Conservation (phyloP, 2,113 vertebrate genomes). For the Pteruthius melanotis region DNA sequence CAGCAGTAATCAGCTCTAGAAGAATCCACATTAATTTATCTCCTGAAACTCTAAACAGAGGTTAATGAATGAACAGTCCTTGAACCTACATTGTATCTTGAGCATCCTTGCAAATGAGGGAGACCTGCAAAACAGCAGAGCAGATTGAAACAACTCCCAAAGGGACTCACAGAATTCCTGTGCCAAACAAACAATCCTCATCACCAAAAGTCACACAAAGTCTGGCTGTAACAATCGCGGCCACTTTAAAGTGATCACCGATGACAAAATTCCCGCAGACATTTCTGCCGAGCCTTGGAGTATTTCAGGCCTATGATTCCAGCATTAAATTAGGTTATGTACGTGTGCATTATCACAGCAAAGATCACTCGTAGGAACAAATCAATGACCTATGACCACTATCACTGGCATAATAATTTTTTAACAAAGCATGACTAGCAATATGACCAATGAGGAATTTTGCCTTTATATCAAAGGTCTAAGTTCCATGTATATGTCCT, state of each 20-base stretch:
- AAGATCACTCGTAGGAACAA: neutral
- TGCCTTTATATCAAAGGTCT: neutral
- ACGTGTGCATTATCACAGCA: neutral
- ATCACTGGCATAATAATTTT: neutral
- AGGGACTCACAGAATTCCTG: neutral
- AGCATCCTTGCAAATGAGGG: neutral
- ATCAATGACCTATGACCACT: neutral
- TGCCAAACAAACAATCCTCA: neutral
- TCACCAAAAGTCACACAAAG: neutral
- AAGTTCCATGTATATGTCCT: neutral
- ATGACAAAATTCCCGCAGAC: neutral
- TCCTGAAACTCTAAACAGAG: neutral
- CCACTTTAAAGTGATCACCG: neutral
- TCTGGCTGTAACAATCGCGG: fast-evolving
- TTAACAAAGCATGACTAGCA: neutral
- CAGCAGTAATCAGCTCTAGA: neutral
- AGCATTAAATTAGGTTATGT: neutral
- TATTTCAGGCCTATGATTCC: neutral
- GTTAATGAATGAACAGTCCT: neutral
- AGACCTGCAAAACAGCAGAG: neutral
- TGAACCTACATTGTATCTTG: neutral
- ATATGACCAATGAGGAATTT: neutral
- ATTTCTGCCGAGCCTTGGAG: neutral
- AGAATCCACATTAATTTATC: neutral
- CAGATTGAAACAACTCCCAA: neutral